Base-by-base conservation (phyloP, 2,888 invertebrate genomes). In the Tupiocoris notatus region DNA sequence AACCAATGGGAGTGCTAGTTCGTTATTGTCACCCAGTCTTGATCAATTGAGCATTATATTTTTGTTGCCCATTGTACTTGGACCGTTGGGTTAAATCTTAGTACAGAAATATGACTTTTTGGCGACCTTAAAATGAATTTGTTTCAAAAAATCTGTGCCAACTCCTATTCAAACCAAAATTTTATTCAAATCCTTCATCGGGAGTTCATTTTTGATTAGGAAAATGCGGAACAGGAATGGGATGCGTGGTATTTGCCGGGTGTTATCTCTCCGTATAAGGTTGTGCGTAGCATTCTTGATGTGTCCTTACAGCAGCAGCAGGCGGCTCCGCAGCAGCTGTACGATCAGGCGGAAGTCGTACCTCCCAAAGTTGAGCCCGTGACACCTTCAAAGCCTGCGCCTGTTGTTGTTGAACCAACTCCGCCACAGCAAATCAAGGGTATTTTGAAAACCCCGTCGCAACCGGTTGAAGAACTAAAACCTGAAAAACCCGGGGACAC, bases 251-350 rank as follows among this genome's bases (percentile, higher is more conserved):
- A 63, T 64, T 70, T 76, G 78, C 78, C 79, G 78, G 79, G 79
- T 79, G 79, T 79, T 78, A 59, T 75, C 78, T 78, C 77, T 71
- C 79, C 78, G 79, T 78, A 71, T 71, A 70, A 75, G 59, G 25
- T 64, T 64, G 73, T 78, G 79, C 79, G 62, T 78, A 79, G 79
- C 79, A 64, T 78, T 79, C 75, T 79, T 78, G 76, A 77, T 77
- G 76, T 78, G 75, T 64, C 75, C 74, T 77, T 66, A 67, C 76
- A 73, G 70, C 76, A 66, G 20, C 71, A 73, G 73, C 77, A 70
- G 61, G 21, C 75, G 39, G 58, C 71, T 6, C 54, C 39, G 22
- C 68, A 39, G 56, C 75, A 23, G n/a, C n/a, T n/a, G n/a, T 22
- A 67, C 9, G 75, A 63, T 24, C 75, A 58, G 21, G 25, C 57